Percentiles rank a stretch among this genome's conserved stretches.
phyloP scores from a whole-genome alignment of 2,888 invertebrate species.

The Melanostoma scalare region DNA sequence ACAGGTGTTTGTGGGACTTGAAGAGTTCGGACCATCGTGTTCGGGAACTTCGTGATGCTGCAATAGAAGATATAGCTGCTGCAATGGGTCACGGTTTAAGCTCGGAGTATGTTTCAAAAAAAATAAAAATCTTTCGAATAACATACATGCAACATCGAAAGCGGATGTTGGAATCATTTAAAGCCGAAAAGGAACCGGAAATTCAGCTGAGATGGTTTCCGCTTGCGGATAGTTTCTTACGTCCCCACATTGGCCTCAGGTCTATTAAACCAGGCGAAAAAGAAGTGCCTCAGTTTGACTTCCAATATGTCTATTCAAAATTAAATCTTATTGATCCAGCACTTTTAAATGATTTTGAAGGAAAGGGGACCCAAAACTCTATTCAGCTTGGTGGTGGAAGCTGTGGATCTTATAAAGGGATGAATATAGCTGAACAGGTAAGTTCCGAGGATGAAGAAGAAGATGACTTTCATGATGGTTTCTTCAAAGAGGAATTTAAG shows the following conservation, averaged over 20 bases:
- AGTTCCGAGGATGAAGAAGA: conserved; percentile 53
- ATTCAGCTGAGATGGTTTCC: conserved; percentile 76
- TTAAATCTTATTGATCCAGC: conserved; percentile 76
- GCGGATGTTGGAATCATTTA: conserved; percentile 73
- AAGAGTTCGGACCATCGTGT: conserved; percentile 74
- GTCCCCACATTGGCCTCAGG: conserved; percentile 75
- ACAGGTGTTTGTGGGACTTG: conserved; percentile 76
- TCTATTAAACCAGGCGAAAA: conserved; percentile 74
- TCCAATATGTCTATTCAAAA: conserved; percentile 75
- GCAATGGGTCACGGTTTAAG: conserved; percentile 75
- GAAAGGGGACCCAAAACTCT: conserved; percentile 75
- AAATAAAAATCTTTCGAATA: conserved; percentile 77
- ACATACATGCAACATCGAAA: conserved; percentile 77
- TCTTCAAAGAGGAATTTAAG: conserved; percentile 27
- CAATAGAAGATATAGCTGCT: conserved; percentile 76
- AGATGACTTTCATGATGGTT: conserved; percentile 60
- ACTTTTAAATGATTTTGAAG: conserved; percentile 74
- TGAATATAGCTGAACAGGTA: conserved; percentile 16
- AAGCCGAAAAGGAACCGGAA: conserved; percentile 74
- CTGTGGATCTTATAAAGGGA: conserved; percentile 1
- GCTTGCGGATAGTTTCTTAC: conserved; percentile 75
- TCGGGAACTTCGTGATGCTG: conserved; percentile 74
- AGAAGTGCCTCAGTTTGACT: conserved; percentile 76
- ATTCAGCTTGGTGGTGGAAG: conserved; percentile 70
- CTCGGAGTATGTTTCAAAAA: conserved; percentile 75